These are phyloP conservation scores for Chirona hameri DNA, from an alignment of 2,888 invertebrate species.

Conservation along the genomic window DNA sequence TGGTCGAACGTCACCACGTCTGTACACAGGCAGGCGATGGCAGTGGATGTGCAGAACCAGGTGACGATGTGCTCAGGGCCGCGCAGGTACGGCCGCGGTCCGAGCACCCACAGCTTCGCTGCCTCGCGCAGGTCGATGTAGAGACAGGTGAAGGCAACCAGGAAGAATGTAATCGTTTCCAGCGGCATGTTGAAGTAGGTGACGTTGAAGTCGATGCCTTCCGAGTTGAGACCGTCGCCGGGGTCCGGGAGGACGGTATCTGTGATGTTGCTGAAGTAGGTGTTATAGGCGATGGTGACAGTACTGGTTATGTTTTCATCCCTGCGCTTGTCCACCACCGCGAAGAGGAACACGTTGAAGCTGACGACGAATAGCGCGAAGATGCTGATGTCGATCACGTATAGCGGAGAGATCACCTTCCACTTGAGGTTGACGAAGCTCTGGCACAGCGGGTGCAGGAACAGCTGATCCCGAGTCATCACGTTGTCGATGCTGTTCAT, in stretches of 20 bases:
- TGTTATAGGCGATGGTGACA: no score
- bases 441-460: conserved; percentile 4
- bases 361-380: conserved; percentile 14
- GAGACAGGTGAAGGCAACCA: not conserved
- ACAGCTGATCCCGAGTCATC: not conserved
- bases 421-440: conserved; percentile 22
- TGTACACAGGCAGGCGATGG: not conserved
- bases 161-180: not conserved
- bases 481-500: not conserved
- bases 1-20: not conserved
- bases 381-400: not conserved
- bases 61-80: not conserved
- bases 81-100: not conserved
- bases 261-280: not conserved
- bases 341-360: conserved; percentile 4
- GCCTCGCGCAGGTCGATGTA: not conserved
- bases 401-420: conserved; percentile 4
- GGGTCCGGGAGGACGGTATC: not conserved
- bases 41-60: conserved; percentile 1
- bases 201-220: not conserved
- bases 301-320: not conserved
- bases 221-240: not conserved
- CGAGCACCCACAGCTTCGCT: not conserved
- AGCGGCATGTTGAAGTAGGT: not conserved
- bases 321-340: not conserved